Evolutionary conservation across 1,140 invertebrate genomes (phyloP).

Genomic region (Parasteatoda tepidariorum): DNA sequence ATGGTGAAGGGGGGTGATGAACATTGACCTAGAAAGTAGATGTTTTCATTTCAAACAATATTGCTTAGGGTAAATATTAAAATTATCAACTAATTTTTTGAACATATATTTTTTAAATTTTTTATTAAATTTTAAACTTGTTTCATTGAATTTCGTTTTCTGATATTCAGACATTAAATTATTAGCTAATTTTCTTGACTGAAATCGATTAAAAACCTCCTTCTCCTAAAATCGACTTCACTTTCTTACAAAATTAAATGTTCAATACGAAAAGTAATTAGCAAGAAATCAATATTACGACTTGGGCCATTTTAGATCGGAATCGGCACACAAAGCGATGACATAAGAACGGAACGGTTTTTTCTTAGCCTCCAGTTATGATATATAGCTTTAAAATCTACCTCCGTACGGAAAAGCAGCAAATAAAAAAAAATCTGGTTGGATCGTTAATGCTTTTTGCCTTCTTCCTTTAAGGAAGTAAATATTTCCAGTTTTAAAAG

Average conservation of each 20-base stretch:
- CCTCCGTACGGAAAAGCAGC: background rate
- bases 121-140: too few species aligned
- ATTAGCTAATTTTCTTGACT: too few species aligned
- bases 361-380: background rate
- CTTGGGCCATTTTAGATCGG: too few species aligned
- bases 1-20: too few species aligned
- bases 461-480: slow-evolving; percentile 32
- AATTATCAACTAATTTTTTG: too few species aligned
- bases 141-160: too few species aligned
- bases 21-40: too few species aligned
- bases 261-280: background rate
- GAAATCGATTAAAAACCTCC: too few species aligned
- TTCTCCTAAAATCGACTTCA: background rate
- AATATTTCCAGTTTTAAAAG: slow-evolving; percentile 32
- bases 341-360: background rate
- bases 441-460: slow-evolving; percentile 9
- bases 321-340: background rate
- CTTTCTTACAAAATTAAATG: background rate
- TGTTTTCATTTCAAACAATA: too few species aligned
- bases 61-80: too few species aligned
- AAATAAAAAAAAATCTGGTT: background rate
- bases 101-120: too few species aligned
- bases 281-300: background rate
- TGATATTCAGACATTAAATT: too few species aligned
- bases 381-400: background rate